Percentiles rank a stretch among this genome's conserved stretches.
These are phyloP conservation scores for Allygus modestus DNA, from an alignment of 2,888 invertebrate genomes.

Conservation along the genomic window DNA sequence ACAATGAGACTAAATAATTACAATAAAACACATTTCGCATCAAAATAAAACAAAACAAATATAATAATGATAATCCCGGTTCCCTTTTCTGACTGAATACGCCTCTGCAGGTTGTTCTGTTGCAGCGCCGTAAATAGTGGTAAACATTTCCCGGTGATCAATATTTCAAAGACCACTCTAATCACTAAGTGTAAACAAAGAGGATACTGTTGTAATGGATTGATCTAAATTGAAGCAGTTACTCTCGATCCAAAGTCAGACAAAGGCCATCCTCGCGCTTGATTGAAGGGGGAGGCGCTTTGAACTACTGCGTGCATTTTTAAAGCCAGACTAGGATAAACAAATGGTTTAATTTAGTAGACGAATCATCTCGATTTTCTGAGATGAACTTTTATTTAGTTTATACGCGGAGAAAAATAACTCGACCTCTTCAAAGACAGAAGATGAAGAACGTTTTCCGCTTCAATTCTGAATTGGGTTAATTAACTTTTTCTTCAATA, in stretches of 20 bases:
- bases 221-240: constrained; percentile 22
- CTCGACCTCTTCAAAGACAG: neutral
- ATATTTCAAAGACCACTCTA: constrained; percentile 47
- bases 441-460: neutral
- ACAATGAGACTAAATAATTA: too few species aligned
- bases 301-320: constrained; percentile 3
- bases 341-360: constrained; percentile 23
- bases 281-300: constrained; percentile 19
- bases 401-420: neutral
- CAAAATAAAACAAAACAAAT: too few species aligned
- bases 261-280: constrained; percentile 16
- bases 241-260: constrained; percentile 2
- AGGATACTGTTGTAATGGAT: constrained; percentile 32
- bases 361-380: constrained; percentile 7
- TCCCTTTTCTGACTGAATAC: too few species aligned
- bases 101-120: too few species aligned
- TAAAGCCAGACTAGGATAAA: constrained; percentile 27
- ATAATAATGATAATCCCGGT: too few species aligned
- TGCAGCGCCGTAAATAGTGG: neutral
- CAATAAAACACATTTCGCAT: too few species aligned
- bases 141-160: constrained; percentile 9
- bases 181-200: constrained; percentile 26
- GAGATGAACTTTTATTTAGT: neutral
- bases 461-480: neutral
- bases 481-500: neutral